These are phyloP conservation scores for Protophormia terraenovae DNA, from an alignment of 2,888 invertebrate genomes.

Conservation along the genomic window DNA sequence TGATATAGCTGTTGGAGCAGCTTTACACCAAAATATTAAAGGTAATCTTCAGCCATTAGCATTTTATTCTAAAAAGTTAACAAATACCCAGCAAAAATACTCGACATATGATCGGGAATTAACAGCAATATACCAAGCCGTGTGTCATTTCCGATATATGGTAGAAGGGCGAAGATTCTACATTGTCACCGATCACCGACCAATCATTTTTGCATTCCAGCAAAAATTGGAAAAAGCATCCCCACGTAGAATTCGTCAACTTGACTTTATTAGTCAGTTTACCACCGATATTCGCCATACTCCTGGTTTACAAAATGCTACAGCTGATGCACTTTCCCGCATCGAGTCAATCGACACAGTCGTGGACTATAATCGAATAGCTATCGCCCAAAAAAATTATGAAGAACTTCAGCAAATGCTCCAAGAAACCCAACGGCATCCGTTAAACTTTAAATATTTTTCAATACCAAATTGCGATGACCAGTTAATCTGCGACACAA, in stretches of 20 bases:
- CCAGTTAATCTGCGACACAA: background rate
- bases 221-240: slow-evolving; percentile 29
- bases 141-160: slow-evolving; percentile 9
- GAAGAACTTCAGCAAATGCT: background rate
- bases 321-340: slow-evolving; percentile 1
- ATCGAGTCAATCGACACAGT: slow-evolving; percentile 48
- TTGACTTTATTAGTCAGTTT: slow-evolving; percentile 7
- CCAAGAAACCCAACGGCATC: background rate
- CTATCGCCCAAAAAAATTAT: background rate
- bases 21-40: slow-evolving; percentile 52
- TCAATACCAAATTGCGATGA: background rate
- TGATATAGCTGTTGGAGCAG: slow-evolving; percentile 51
- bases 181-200: no score
- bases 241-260: slow-evolving; percentile 5
- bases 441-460: background rate
- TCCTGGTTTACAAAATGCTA: background rate
- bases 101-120: background rate
- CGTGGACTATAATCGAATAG: background rate
- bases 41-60: slow-evolving; percentile 34
- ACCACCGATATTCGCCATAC: slow-evolving; percentile 22
- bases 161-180: no score
- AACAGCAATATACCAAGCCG: background rate
- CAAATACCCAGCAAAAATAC: background rate
- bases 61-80: slow-evolving; percentile 70
- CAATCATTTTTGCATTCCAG: background rate